Base-by-base conservation (phyloP, 2,888 invertebrate species). In the Emesis castigata region DNA sequence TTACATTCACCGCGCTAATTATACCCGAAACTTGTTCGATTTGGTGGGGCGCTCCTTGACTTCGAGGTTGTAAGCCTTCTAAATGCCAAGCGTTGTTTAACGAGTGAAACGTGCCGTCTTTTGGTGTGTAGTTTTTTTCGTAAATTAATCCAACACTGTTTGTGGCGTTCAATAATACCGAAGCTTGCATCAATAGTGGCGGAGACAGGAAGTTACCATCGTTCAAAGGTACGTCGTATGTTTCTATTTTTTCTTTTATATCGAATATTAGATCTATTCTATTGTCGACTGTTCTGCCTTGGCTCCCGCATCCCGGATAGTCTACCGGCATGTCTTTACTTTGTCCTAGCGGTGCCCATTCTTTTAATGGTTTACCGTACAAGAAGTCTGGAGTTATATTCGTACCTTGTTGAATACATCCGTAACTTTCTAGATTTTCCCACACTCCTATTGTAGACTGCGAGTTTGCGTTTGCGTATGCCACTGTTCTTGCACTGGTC, bases 1-100 rank as follows among this genome's bases (percentile, higher is more conserved):
- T 64, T 29, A 64, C 64, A 18, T 64, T 64, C 7, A 64, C 64
- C 31, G 64, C 64, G 64, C 29, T 29, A n/a, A 64, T 64, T 34
- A 64, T 64, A 64, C 64, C 64, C 1, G 64, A 64, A n/a, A 64
- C 64, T 29, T 64, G 64, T 64, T 64, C 64, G 1, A 64, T 64
- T 9, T 64, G 64, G n/a, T 64, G 64, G 31, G 16, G 29, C 14
- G 18, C 64, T 9, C 48, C 48, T 14, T 16, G 16, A n/a, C 48
- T 48, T 48, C 48, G n/a, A n/a, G n/a, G 16, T 7, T 48, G 48
- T n/a, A 48, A n/a, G 5, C 48, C 48, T n/a, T 48, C 48, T 7
- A 48, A 48, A n/a, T 48, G 48, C 48, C 48, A 48, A n/a, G 48
- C 48, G 48, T 48, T 48, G 48, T 48, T 48, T 1, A 48, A 16